Evolutionary conservation across 2,113 vertebrate species (phyloP).

Genomic region (Poeciliopsis prolifica): DNA sequence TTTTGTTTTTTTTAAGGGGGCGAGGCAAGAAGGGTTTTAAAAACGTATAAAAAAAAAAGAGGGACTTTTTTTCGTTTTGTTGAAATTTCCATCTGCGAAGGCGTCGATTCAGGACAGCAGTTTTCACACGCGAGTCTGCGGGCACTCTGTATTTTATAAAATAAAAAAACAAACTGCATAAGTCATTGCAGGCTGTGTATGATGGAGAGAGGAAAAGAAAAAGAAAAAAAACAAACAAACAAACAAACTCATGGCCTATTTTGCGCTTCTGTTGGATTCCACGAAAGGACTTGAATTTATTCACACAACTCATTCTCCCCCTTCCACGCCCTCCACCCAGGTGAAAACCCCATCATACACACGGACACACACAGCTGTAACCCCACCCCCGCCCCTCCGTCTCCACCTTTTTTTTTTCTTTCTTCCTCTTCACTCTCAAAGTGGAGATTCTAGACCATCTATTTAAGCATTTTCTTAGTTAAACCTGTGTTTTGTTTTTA

Average conservation of each 20-base stretch:
- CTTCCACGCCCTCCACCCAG: conserved; percentile 14
- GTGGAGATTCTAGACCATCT: conserved; percentile 78
- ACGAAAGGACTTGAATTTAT: conserved; percentile 86
- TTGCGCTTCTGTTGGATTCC: conserved; percentile 86
- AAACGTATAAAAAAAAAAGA: conserved; percentile 34
- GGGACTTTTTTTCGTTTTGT: conserved; percentile 68
- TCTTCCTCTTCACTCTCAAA: conserved; percentile 68
- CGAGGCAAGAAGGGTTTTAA: conserved; percentile 9
- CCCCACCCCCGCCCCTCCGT: conserved; percentile 33
- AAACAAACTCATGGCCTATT: conserved; percentile 77
- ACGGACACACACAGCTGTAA: conserved; percentile 51
- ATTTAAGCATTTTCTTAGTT: conserved; percentile 84
- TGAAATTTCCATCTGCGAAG: conserved; percentile 52
- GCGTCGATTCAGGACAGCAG: conserved; percentile 59
- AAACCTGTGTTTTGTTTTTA: conserved; percentile 81
- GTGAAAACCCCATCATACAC: conserved; percentile 49
- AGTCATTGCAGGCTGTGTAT: conserved; percentile 85
- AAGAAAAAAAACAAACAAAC: conserved; percentile 51
- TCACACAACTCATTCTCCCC: conserved; percentile 57
- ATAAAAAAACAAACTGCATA: conserved; percentile 68
- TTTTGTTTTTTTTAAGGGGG: conserved; percentile 22
- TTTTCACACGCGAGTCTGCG: conserved; percentile 57
- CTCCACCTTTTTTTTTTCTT: conserved; percentile 71
- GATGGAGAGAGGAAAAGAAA: conserved; percentile 25
- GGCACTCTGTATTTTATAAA: conserved; percentile 79